A percentile compares a stretch with the other conserved stretches of the same genome.
Evolutionary conservation across 2,888 invertebrate species (phyloP).

Genomic region (Cataglyphis rosenhaueri): DNA sequence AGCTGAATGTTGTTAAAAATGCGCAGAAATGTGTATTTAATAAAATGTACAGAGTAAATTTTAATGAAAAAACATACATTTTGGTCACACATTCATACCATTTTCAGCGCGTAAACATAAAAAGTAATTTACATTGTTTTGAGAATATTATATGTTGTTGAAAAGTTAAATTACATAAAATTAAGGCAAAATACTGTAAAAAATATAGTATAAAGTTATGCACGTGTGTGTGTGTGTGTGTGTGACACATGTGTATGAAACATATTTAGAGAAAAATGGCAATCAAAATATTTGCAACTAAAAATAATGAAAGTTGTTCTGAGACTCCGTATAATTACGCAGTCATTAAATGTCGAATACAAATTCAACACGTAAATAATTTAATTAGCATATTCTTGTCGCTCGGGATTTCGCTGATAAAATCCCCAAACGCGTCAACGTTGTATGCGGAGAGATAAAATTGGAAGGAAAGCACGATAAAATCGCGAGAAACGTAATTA

Average conservation of each 20-base stretch:
- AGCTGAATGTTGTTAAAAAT: not conserved
- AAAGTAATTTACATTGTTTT: constrained; percentile 10
- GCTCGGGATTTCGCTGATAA: not conserved
- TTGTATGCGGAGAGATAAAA: constrained; percentile 17
- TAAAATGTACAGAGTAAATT: not conserved
- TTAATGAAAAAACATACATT: not conserved
- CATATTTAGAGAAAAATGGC: not conserved
- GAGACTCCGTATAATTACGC: not conserved
- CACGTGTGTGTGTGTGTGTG: not conserved
- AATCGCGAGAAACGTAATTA: constrained; percentile 41
- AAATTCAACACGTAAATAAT: constrained; percentile 1
- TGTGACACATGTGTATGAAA: not conserved
- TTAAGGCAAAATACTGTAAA: not conserved
- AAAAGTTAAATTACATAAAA: not conserved
- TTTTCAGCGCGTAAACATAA: not conserved
- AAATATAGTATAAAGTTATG: not conserved
- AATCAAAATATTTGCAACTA: not conserved
- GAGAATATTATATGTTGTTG: not conserved
- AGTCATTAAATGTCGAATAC: not conserved
- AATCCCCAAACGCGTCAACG: constrained; percentile 21
- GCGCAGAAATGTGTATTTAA: not conserved
- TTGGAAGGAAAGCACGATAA: constrained; percentile 6
- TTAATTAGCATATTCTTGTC: constrained; percentile 24
- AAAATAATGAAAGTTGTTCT: not conserved
- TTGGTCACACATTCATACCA: not conserved